phyloP scores from a whole-genome alignment of 2,797 vertebrate species.

The Pagetopsis macropterus region DNA sequence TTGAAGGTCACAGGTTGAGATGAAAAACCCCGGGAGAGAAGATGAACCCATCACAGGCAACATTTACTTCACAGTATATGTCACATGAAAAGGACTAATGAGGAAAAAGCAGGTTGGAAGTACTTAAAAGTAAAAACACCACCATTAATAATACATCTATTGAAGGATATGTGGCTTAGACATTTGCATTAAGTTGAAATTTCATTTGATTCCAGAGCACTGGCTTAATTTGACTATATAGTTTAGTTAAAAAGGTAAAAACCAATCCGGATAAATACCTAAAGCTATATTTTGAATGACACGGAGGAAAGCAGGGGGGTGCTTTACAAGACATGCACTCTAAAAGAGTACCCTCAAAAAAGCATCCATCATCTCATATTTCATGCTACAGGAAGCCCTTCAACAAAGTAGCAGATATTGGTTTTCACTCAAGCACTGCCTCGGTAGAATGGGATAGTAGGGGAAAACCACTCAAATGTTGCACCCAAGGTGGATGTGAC shows the following conservation, averaged over 20 bases:
- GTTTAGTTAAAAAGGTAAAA: conserved; percentile 18
- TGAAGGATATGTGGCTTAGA: conserved; percentile 31
- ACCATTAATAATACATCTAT: conserved; percentile 14
- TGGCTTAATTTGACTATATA: background rate
- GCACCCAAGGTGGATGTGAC: background rate
- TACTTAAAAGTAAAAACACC: conserved; percentile 17
- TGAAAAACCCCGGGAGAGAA: conserved; percentile 43
- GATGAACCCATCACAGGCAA: conserved; percentile 28
- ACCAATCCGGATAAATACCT: conserved; percentile 30
- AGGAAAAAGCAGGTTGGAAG: conserved; percentile 1
- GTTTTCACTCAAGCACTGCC: conserved; percentile 12
- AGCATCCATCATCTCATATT: conserved; percentile 21
- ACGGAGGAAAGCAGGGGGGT: conserved; percentile 12
- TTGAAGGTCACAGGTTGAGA: conserved; percentile 63
- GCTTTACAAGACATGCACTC: conserved; percentile 18
- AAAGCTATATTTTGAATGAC: conserved; percentile 35
- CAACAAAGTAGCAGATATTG: background rate
- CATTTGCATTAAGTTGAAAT: conserved; percentile 5
- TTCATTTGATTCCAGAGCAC: conserved; percentile 2
- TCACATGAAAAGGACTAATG: conserved; percentile 10
- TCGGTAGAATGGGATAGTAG: background rate
- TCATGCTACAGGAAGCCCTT: conserved; percentile 1
- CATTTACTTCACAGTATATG: conserved; percentile 45
- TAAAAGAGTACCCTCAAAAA: conserved; percentile 22
- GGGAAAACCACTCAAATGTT: background rate